Evolutionary conservation across 53 echinoderm and acorn worm genomes (phyloP), one percentile per base, ranked within the genome.

Genomic region (Astropecten irregularis): DNA sequence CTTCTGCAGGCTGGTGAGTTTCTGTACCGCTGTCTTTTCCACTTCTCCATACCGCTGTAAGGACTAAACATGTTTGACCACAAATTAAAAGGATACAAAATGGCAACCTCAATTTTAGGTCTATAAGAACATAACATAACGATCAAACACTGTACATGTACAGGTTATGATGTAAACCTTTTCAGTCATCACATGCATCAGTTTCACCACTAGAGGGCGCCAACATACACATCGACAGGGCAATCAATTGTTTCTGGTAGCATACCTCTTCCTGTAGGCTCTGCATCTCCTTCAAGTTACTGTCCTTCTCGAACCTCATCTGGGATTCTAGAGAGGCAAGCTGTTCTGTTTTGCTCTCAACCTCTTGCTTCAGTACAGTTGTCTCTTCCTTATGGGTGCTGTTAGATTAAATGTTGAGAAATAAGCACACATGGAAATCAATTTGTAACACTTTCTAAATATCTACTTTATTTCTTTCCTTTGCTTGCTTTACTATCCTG

Each of bases 201-300:
- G n/a, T n/a, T n/a, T n/a, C n/a, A n/a, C n/a, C n/a, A n/a, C n/a
- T n/a, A n/a, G n/a, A n/a, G n/a, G n/a, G n/a, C n/a, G n/a, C n/a
- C n/a, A n/a, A n/a, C n/a, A n/a, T n/a, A n/a, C n/a, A n/a, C n/a
- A n/a, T n/a, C n/a, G n/a, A n/a, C n/a, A n/a, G n/a, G n/a, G n/a
- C n/a, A n/a, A n/a, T n/a, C n/a, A n/a, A n/a, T n/a, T n/a, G n/a
- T n/a, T n/a, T n/a, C n/a, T n/a, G n/a, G n/a, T n/a, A n/a, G 30
- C 38, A 28, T 65, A 68, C 76, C 76, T 76, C 76, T 19, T 76
- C 76, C 56, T 57, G 76, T 32, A 76, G 58, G 8, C 56, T 40
- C 27, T 58, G 22, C 15, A 57, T 20, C 58, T 76, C 76, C n/a
- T 76, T 76, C 38, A 25, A 14, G 57, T 25, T 22, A 40, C 76